phyloP scores from a whole-genome alignment of 2,888 invertebrate species.

The Sericinus montela region DNA sequence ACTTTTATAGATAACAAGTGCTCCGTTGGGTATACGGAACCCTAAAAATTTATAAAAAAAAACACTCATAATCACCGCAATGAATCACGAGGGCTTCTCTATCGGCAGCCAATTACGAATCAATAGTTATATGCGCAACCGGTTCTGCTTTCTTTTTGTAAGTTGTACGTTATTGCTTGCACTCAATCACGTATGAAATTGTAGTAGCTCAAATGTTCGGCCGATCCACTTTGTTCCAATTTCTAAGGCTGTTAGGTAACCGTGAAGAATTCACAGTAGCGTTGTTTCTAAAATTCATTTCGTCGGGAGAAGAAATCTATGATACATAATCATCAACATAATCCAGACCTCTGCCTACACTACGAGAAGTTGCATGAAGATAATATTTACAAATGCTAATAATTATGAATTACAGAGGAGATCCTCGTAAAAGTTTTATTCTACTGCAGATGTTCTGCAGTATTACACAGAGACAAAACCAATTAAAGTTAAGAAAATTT shows the following conservation, averaged over 20 bases:
- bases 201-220: background rate
- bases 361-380: too few relatives aligned
- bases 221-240: background rate
- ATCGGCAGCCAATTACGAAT: conserved; percentile 22
- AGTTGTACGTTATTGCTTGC: background rate
- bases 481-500: too few relatives aligned
- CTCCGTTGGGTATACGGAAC: conserved; percentile 25
- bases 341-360: too few relatives aligned
- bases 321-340: too few relatives aligned
- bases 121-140: conserved; percentile 15
- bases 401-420: too few relatives aligned
- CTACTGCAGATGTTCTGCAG: too few relatives aligned
- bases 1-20: background rate
- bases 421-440: too few relatives aligned
- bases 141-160: conserved; percentile 13
- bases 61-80: conserved; percentile 9
- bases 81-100: conserved; percentile 12
- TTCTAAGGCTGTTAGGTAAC: background rate
- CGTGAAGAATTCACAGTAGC: background rate
- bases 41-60: conserved; percentile 21
- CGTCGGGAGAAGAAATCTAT: background rate
- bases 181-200: background rate
- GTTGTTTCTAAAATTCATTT: background rate
- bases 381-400: too few relatives aligned
- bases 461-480: too few relatives aligned